These are phyloP conservation scores for Eupeodes latifasciatus DNA, from an alignment of 2,888 invertebrate genomes.

Conservation along the genomic window DNA sequence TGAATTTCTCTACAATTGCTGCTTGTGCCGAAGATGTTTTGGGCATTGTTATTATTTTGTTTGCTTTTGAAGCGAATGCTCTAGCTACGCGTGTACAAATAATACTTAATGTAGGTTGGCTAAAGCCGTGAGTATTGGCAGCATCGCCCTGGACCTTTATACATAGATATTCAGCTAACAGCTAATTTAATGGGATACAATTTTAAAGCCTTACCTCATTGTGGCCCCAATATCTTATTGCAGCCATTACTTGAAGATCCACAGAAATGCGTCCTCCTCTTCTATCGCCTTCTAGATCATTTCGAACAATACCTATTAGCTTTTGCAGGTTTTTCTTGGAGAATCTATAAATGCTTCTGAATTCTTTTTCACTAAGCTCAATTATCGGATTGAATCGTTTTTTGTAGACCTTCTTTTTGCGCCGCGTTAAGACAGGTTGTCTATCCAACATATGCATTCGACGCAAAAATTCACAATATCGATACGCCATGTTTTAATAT, in stretches of 20 bases:
- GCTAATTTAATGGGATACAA: background rate
- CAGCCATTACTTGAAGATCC: background rate
- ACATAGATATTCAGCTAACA: background rate
- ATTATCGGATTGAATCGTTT: background rate
- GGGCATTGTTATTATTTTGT: background rate
- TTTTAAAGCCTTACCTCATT: background rate
- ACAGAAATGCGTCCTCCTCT: background rate
- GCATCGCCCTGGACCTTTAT: background rate
- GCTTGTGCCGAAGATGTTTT: background rate
- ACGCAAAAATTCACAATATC: background rate
- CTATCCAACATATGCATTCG: slow-evolving; percentile 2
- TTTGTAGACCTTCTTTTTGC: background rate
- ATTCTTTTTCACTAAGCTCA: background rate
- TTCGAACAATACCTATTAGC: background rate
- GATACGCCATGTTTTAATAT: background rate
- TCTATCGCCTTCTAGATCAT: background rate
- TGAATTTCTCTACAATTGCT: background rate
- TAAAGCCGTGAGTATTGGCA: background rate
- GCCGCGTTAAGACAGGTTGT: background rate
- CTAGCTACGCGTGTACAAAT: background rate
- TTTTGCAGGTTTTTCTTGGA: background rate
- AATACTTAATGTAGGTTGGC: slow-evolving; percentile 3
- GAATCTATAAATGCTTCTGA: background rate
- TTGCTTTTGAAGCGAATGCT: slow-evolving; percentile 18
- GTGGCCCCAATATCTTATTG: background rate